These are phyloP conservation scores for Ypsolopha scabrella DNA, from an alignment of 2,888 invertebrate species.

Conservation along the genomic window DNA sequence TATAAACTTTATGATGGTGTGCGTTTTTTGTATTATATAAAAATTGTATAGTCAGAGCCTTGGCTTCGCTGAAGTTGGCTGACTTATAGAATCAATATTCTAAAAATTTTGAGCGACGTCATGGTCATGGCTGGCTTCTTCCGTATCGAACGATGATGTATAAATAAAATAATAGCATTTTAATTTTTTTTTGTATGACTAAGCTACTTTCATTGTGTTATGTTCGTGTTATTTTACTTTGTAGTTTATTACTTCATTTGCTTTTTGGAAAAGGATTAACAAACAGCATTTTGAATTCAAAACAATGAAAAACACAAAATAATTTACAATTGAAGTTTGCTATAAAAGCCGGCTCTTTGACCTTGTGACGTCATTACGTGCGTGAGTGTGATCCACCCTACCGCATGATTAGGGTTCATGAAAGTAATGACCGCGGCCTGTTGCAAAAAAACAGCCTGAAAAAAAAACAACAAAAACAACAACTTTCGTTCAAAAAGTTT, in stretches of 20 bases:
- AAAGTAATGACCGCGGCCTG: too few relatives aligned
- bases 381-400: too few relatives aligned
- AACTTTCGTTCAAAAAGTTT: not conserved
- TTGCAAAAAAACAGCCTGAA: not conserved
- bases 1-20: constrained; percentile 27
- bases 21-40: constrained; percentile 57
- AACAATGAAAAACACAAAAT: too few relatives aligned
- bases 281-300: too few relatives aligned
- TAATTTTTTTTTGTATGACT: not conserved
- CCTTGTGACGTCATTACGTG: too few relatives aligned
- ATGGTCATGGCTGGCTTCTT: too few relatives aligned
- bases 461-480: not conserved
- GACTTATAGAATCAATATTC: constrained; percentile 53
- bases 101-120: constrained; percentile 26
- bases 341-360: too few relatives aligned
- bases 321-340: too few relatives aligned
- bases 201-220: not conserved
- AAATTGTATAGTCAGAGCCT: constrained; percentile 38
- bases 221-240: not conserved
- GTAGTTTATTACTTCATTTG: not conserved
- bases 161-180: not conserved
- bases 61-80: constrained; percentile 23
- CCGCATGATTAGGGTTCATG: too few relatives aligned
- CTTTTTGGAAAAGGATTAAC: too few relatives aligned
- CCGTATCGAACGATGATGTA: not conserved